These are phyloP conservation scores for Myioborus miniatus DNA, from an alignment of 2,797 vertebrate genomes.

Conservation along the genomic window DNA sequence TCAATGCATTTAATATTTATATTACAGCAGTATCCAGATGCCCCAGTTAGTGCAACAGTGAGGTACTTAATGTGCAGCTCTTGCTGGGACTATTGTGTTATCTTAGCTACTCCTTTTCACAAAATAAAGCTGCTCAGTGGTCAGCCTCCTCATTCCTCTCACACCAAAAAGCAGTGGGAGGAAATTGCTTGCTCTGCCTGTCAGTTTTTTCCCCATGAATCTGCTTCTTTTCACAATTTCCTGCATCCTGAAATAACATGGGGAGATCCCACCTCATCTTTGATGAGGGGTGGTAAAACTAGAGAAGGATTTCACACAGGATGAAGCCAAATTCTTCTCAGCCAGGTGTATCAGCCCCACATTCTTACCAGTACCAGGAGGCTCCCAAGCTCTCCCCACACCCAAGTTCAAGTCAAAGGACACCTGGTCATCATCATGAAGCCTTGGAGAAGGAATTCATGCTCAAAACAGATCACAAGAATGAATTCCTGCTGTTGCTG, in stretches of 20 bases:
- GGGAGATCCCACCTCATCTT: neutral
- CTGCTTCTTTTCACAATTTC: neutral
- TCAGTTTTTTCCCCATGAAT: neutral
- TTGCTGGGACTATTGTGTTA: neutral
- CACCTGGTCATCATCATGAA: neutral
- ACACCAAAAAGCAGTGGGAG: neutral
- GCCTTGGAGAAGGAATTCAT: neutral
- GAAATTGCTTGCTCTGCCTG: neutral
- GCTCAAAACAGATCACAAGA: neutral
- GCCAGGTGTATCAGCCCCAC: neutral
- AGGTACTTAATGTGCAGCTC: neutral
- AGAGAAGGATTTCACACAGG: neutral
- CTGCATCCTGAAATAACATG: neutral
- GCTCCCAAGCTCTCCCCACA: neutral
- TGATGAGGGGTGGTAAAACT: neutral
- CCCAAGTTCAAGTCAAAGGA: neutral
- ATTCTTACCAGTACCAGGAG: neutral
- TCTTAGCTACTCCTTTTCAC: neutral
- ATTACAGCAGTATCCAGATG: neutral
- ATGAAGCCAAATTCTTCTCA: neutral
- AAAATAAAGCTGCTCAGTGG: neutral
- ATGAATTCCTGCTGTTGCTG: neutral
- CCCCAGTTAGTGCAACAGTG: accelerated
- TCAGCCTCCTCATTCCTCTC: neutral
- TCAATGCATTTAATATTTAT: neutral